Percentiles rank a stretch among this genome's conserved stretches.
Conservation (phyloP, 2,797 vertebrate species). For the Trachops cirrhosus region DNA sequence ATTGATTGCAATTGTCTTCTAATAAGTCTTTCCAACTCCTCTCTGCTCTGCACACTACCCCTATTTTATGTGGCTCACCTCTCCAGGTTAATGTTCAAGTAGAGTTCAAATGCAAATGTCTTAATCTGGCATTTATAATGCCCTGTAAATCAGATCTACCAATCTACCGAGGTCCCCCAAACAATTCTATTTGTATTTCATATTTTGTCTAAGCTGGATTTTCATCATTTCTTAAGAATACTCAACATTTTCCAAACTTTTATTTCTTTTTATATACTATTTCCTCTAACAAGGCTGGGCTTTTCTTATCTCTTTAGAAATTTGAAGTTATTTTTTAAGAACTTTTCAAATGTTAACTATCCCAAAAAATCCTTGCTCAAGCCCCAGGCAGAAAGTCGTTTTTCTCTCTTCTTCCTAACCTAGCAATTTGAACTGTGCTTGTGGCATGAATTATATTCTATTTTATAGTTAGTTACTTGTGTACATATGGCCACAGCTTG, state of each 20-base stretch:
- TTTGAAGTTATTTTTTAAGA: slow-evolving; percentile 15
- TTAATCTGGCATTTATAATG: slow-evolving; percentile 25
- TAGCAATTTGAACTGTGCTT: neutral
- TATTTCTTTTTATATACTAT: neutral
- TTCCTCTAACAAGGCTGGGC: neutral
- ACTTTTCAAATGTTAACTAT: neutral
- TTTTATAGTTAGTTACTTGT: slow-evolving; percentile 3
- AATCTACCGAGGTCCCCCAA: neutral
- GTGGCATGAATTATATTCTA: neutral
- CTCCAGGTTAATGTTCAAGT: neutral
- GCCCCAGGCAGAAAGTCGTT: neutral
- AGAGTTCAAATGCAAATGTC: slow-evolving; percentile 12
- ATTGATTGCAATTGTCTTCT: neutral
- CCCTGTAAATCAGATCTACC: neutral
- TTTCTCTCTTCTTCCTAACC: neutral
- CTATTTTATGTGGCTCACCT: slow-evolving; percentile 24
- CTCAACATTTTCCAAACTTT: neutral
- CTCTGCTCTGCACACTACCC: neutral
- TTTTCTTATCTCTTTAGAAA: neutral
- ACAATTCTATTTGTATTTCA: neutral
- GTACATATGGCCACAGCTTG: neutral
- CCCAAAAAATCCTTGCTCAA: neutral
- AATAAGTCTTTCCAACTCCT: neutral
- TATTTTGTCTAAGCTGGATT: neutral
- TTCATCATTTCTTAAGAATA: slow-evolving; percentile 14